These are phyloP conservation scores for Copsychus sechellarum DNA, from an alignment of 2,113 vertebrate genomes.

Conservation along the genomic window DNA sequence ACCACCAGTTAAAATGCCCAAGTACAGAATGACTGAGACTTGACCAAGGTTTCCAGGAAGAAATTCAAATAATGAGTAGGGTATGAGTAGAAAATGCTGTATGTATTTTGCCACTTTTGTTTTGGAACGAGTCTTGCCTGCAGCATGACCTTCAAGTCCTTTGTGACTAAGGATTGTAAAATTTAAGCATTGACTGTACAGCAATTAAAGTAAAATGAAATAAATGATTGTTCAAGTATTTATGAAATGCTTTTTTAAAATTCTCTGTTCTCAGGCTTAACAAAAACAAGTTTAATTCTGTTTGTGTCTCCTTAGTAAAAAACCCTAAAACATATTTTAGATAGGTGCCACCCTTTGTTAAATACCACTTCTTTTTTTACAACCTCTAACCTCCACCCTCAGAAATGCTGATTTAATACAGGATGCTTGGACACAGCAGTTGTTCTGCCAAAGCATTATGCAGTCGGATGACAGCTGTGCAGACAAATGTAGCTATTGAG, in stretches of 20 bases:
- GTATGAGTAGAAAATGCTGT: not conserved
- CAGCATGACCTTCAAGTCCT: not conserved
- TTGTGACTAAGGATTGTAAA: not conserved
- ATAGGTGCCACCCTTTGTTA: not conserved
- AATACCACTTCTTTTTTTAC: not conserved
- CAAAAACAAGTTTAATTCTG: not conserved
- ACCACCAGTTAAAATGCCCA: not conserved
- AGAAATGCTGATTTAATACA: not conserved
- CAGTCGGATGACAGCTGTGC: not conserved
- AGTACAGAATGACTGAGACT: not conserved
- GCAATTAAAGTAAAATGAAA: slow-evolving; percentile 6
- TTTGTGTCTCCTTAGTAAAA: not conserved
- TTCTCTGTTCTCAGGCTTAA: not conserved
- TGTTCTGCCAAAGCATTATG: not conserved
- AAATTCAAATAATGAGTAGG: not conserved
- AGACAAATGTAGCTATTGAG: not conserved
- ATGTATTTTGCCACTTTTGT: not conserved
- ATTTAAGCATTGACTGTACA: not conserved
- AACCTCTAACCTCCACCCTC: not conserved
- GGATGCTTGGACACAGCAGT: not conserved
- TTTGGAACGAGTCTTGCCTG: slow-evolving; percentile 10
- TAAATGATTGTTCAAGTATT: not conserved
- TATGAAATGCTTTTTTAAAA: not conserved
- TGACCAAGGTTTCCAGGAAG: not conserved
- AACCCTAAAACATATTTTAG: not conserved